Conservation (phyloP, 2,113 vertebrate genomes). For the Leptosomus discolor region DNA sequence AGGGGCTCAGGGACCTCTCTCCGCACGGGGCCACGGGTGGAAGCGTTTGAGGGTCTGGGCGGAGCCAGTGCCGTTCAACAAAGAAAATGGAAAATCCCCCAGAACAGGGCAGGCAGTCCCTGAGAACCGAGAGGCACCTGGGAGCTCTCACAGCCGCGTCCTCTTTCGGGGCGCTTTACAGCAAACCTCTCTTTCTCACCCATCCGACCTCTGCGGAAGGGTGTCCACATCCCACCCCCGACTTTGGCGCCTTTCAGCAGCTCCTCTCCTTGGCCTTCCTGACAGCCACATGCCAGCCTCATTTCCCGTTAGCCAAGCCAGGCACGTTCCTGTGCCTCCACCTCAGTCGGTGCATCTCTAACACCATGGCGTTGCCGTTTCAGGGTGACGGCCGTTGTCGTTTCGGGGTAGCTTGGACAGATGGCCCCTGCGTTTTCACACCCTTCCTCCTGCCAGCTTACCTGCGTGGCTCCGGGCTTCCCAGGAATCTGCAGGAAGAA, state of each 20-base stretch:
- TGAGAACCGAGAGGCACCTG: not conserved
- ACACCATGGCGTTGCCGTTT: not conserved
- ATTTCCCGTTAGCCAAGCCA: not conserved
- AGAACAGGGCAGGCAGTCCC: not conserved
- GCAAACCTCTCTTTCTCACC: not conserved
- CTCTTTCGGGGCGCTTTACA: not conserved
- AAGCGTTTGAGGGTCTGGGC: rapidly evolving
- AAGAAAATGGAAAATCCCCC: not conserved
- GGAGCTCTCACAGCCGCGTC: not conserved
- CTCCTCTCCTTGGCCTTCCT: not conserved
- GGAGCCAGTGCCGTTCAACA: not conserved
- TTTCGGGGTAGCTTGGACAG: not conserved
- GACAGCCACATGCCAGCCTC: not conserved
- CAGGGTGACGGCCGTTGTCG: too few species aligned
- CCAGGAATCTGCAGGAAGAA: not conserved
- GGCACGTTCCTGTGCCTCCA: not conserved
- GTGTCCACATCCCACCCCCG: not conserved
- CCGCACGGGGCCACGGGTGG: rapidly evolving
- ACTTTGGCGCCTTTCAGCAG: too few species aligned
- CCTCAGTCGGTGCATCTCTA: not conserved
- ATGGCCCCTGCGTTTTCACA: not conserved
- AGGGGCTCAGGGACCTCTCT: not conserved
- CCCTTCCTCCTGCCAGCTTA: not conserved
- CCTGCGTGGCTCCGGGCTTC: not conserved
- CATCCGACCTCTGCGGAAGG: not conserved